Base-by-base conservation (phyloP, 1,140 invertebrate species). In the Centruroides vittatus region DNA sequence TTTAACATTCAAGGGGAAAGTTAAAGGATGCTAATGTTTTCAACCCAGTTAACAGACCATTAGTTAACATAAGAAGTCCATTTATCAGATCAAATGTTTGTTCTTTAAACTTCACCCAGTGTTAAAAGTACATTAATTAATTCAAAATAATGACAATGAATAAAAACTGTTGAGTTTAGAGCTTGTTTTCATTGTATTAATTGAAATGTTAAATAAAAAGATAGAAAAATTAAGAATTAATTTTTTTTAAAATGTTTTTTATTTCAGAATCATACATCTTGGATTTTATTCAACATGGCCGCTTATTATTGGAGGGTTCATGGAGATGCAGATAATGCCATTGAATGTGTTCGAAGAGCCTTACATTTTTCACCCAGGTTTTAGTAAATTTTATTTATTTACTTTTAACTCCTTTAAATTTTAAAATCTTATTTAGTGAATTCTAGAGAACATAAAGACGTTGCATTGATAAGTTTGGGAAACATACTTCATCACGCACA, bases 271-370 rank as follows among this genome's bases (percentile, higher is more conserved):
- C 80, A 77, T 52, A 82, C 83, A 3, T 90, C 86, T 0, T 93
- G 89, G 89, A 76, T 89, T 23, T 81, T 89, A 69, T 85, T 89
- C 69, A 88, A 89, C 71, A 77, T 92, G 68, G 88, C 86, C 52
- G 82, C 87, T 12, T 81, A 91, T 60, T 92, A 87, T 76, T 93
- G 88, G 89, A 78, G 88, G 57, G 82, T 86, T 3, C 81, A 81
- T 69, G 89, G 89, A 36, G 80, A 89, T 71, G 81, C 86, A 8
- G 78, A 80, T 41, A 82, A 86, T 70, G 88, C 88, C 9, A 74
- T 92, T 56, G 87, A 92, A 70, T 93, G 89, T 75, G 80, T 84
- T 23, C 76, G 88, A 13, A 72, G 88, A 67, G 86, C 89, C 46
- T 77, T 91, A 10, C 80, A 88, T 71, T 84, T 81, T 74, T 84